Evolutionary conservation across 2,888 invertebrate genomes (phyloP), one percentile per base, ranked within the genome.

Genomic region (Caenorhabditis sp.): DNA sequence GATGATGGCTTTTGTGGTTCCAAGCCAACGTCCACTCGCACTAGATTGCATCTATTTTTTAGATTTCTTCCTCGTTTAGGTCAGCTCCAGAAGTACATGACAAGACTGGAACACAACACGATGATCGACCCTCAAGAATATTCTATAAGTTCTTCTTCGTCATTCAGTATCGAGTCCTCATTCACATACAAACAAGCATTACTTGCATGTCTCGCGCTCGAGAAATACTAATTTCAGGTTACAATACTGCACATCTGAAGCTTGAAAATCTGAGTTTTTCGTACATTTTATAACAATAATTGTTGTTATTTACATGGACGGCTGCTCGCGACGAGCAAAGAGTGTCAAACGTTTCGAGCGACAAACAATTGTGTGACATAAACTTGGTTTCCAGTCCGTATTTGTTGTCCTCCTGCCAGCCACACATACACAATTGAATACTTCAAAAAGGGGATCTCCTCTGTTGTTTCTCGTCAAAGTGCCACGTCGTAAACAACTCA

Each of bases 401-500:
- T 68, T 68, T 66, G 66, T 58, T 68, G 68, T 68, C 48, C 32
- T 13, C 20, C 32, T 35, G 24, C 45, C 52, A 11, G 20, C 22
- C 35, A 2, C 35, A 13, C 35, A 13, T 5, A 35, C 35, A 9
- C 56, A 55, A 66, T 56, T 66, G 66, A 66, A 66, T 55, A 48
- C 39, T 66, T 56, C 53, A 53, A 30, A 17, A 2, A 48, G 41
- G 9, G 30, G 30, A 9, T 30, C 30, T 30, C 41, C 30, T 2
- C 48, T 9, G 35, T 9, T 30, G 6, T 20, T 22, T 37, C 24
- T 27, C 20, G 22, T 46, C 27, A 61, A 72, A 63, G 72, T 72
- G 66, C 73, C 73, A 74, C 65, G 53, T 74, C 73, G 73, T 74
- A 74, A 65, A 74, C 73, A 66, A 71, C 58, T 55, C 41, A 52